Base-by-base conservation (phyloP, 2,797 vertebrate genomes). In the Bradypus variegatus region DNA sequence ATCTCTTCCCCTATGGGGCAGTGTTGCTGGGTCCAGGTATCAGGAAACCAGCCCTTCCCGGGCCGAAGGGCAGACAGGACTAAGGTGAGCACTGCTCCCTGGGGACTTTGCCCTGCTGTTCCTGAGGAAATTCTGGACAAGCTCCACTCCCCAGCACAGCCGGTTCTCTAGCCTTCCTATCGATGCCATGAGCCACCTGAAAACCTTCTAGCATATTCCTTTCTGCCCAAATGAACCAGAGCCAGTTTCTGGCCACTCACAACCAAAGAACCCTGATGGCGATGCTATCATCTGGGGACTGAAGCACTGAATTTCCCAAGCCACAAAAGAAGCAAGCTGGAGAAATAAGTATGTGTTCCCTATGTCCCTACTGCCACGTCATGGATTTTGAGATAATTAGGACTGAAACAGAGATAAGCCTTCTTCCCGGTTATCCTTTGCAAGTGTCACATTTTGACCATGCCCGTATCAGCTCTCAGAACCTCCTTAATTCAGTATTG, bases 11-110 rank as follows among this genome's bases (percentile, higher is more conserved):
- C 27, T 3, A 48, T 19, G n/a, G 53, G 65, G 31, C 31, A 16
- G n/a, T 2, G 38, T 50, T 81, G 81, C 36, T 33, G 38, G 58
- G 62, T 64, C 36, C 60, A 38, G 18, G 58, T 45, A 73, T 90
- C 33, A 82, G 58, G 78, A 38, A 45, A 67, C 64, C 19, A 65
- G 50, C 33, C 72, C 87, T 73, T 80, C 79, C 76, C 65, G 6
- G 45, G 50, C 33, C 89, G 70, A 78, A 94, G 78, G 69, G n/a
- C 86, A 75, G 60, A 45, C 86, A 6, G 38, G 79, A 77, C 62
- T 31, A 9, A 10, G 8, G 18, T 19, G 36, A 86, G 60, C 3
- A 8, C 38, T 38, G 10, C 79, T 60, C 58, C 84, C 64, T 53
- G n/a, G 5, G 33, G 87, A 84, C 92, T 80, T 12, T 69, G 31